Evolutionary conservation across 2,797 vertebrate species (phyloP).

Genomic region (Pangasius djambal): DNA sequence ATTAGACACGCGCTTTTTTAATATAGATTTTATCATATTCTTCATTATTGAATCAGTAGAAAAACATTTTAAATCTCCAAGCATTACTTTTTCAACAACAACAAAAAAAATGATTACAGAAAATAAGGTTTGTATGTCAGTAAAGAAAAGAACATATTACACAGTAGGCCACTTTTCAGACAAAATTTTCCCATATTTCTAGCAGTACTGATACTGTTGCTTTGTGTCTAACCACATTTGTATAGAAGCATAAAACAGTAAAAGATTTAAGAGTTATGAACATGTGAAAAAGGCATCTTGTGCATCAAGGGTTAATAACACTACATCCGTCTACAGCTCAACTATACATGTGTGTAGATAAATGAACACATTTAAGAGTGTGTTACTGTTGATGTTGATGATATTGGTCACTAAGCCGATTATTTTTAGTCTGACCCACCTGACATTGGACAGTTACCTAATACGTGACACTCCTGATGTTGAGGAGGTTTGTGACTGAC

Average conservation of each 20-base stretch:
- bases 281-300: background rate
- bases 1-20: background rate
- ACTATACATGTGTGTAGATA: background rate
- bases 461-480: background rate
- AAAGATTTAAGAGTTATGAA: background rate
- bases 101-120: too few species aligned
- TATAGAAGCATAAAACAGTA: background rate
- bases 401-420: background rate
- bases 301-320: background rate
- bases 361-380: too few species aligned
- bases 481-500: constrained; percentile 9
- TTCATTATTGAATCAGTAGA: background rate
- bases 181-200: background rate
- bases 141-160: background rate
- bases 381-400: background rate
- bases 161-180: background rate
- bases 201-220: background rate
- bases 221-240: background rate
- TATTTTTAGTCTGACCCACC: background rate
- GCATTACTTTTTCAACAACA: too few species aligned
- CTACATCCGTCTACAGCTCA: background rate
- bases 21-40: too few species aligned
- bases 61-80: too few species aligned
- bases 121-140: background rate
- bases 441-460: background rate